Base-by-base conservation (phyloP, 30 jellyfish, hydroid and myxozoan genomes). In the Aurelia coerulea region DNA sequence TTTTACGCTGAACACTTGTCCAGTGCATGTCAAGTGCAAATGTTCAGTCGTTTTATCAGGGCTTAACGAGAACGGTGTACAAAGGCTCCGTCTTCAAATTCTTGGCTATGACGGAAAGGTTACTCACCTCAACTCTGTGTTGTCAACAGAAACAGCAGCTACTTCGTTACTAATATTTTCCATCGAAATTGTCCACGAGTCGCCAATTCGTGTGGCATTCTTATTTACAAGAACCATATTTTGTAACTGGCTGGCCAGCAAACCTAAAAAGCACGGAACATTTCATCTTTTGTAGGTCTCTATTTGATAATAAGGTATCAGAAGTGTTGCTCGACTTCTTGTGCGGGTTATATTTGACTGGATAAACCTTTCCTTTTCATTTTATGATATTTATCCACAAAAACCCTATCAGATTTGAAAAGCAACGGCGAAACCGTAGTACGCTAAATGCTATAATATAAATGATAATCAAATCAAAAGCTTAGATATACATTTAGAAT, bases 151-250 rank as follows among this genome's bases (percentile, higher is more conserved):
- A 11, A 74, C 73, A 1, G 85, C 72, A 33, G 68, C 65, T 12
- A 68, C 67, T 7, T 56, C 79, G 18, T 18, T 67, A 3, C 34
- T 56, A 13, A 63, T 15, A 4, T 75, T 89, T 29, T 76, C 78
- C 66, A 86, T 59, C n/a, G 86, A 62, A 41, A 86, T 86, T 10
- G 84, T 62, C 76, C 86, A 80, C 33, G 85, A 73, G 6, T 89
- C 97, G 23, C 93, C 97, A 75, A 89, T 73, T 72, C 97, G 50
- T 9, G 50, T 82, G 4, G 81, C 90, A 50, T 1, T 13, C 54
- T 66, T 68, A 64, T 80, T 80, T 8, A 66, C 90, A 2, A 80
- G 42, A 0, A 80, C 74, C 79, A 80, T 62, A 10, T 29, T 35
- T 66, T 49, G 69, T 16, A 80, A 46, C 64, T 64, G 74, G 54